These are phyloP conservation scores for Bombus soroeensis DNA, from an alignment of 1,140 invertebrate species.

Conservation along the genomic window DNA sequence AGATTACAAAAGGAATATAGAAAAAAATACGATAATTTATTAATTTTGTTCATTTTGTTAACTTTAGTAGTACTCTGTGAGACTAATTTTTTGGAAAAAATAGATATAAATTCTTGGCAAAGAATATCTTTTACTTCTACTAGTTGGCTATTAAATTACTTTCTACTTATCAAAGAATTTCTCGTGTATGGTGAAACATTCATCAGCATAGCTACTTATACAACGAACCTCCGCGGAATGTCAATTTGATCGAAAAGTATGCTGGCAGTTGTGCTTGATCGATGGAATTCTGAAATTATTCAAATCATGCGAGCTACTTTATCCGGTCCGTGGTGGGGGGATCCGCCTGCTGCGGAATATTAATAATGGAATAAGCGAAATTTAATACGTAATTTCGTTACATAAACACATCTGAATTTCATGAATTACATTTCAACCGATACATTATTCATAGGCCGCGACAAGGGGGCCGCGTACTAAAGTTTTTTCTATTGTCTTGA, in stretches of 20 bases:
- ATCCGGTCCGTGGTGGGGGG: background rate
- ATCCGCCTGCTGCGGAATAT: conserved; percentile 23
- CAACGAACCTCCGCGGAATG: conserved; percentile 2
- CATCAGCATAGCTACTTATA: background rate
- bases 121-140: background rate
- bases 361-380: conserved; percentile 50
- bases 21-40: too few species aligned
- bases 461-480: background rate
- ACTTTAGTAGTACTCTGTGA: too few species aligned
- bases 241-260: conserved; percentile 35
- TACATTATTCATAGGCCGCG: conserved; percentile 32
- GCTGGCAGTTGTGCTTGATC: conserved; percentile 31
- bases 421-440: conserved; percentile 24
- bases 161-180: background rate
- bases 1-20: too few species aligned
- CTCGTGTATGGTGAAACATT: background rate
- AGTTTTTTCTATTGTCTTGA: conserved; percentile 23
- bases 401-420: conserved; percentile 52
- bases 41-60: too few species aligned
- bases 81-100: too few species aligned
- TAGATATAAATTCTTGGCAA: background rate
- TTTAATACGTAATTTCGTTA: conserved; percentile 49
- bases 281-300: conserved; percentile 48
- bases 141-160: too few species aligned
- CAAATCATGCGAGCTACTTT: conserved; percentile 35